phyloP scores from a whole-genome alignment of 2,888 invertebrate genomes.

The Polyploca ridens region DNA sequence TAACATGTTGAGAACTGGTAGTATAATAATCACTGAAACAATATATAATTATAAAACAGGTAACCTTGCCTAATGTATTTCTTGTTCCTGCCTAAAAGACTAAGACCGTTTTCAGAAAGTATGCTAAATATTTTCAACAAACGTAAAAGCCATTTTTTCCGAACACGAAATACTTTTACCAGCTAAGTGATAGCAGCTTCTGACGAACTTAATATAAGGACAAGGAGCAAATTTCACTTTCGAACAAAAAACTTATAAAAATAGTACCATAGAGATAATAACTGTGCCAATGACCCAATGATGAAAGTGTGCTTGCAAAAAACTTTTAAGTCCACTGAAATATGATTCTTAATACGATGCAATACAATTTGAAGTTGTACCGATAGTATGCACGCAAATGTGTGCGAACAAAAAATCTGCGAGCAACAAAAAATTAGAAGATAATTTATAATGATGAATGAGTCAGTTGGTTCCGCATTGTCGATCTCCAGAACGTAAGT shows the following conservation, averaged over 20 bases:
- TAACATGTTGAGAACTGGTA: too few relatives aligned
- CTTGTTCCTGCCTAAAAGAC: background rate
- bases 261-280: conserved; percentile 46
- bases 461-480: conserved; percentile 42
- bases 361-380: conserved; percentile 29
- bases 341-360: conserved; percentile 44
- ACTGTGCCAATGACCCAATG: conserved; percentile 60
- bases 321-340: conserved; percentile 27
- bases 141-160: conserved; percentile 26
- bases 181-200: background rate
- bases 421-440: conserved; percentile 45
- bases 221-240: conserved; percentile 61
- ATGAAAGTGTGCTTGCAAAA: conserved; percentile 54
- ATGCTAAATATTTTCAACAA: conserved; percentile 41
- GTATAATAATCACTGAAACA: too few relatives aligned
- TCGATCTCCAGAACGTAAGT: conserved; percentile 29
- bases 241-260: conserved; percentile 49
- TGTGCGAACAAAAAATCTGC: conserved; percentile 40
- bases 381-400: conserved; percentile 21
- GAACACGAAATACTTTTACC: background rate
- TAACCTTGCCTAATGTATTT: background rate
- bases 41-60: too few relatives aligned
- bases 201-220: background rate
- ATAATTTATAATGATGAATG: conserved; percentile 59
- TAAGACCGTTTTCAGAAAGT: conserved; percentile 26